phyloP scores from a whole-genome alignment of 2,797 vertebrate genomes.

The Philypnodon macrostomus region DNA sequence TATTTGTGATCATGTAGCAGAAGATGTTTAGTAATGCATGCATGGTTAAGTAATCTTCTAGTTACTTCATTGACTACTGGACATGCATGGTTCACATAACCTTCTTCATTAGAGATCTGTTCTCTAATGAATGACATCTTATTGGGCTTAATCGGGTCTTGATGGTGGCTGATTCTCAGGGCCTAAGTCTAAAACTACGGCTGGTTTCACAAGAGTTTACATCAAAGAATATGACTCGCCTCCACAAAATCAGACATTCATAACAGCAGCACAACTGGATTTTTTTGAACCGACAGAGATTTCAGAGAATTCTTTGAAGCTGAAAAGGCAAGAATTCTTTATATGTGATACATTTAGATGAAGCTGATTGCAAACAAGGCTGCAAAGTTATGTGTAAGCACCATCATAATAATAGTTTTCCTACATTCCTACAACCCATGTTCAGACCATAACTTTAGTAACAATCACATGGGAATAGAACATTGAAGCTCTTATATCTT shows the following conservation, averaged over 20 bases:
- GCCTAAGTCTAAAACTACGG: conserved; percentile 49
- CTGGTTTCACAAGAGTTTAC: conserved; percentile 47
- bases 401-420: conserved; percentile 19
- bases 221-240: conserved; percentile 64
- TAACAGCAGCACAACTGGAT: conserved; percentile 45
- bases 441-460: neutral
- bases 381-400: conserved; percentile 16
- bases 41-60: conserved; percentile 37
- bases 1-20: conserved; percentile 4
- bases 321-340: conserved; percentile 48
- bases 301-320: conserved; percentile 62
- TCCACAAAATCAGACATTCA: conserved; percentile 66
- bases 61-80: conserved; percentile 44
- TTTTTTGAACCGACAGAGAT: conserved; percentile 38
- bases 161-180: too few relatives aligned
- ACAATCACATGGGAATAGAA: conserved; percentile 6
- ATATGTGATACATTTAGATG: conserved; percentile 41
- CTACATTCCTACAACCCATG: conserved; percentile 7
- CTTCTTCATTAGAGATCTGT: too few relatives aligned
- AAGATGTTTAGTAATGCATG: conserved; percentile 32
- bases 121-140: too few relatives aligned
- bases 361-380: conserved; percentile 28
- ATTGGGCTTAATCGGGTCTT: too few relatives aligned
- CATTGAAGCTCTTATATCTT: conserved; percentile 12
- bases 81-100: conserved; percentile 12